Conservation (phyloP, 2,113 vertebrate species). For the Octodon degus region DNA sequence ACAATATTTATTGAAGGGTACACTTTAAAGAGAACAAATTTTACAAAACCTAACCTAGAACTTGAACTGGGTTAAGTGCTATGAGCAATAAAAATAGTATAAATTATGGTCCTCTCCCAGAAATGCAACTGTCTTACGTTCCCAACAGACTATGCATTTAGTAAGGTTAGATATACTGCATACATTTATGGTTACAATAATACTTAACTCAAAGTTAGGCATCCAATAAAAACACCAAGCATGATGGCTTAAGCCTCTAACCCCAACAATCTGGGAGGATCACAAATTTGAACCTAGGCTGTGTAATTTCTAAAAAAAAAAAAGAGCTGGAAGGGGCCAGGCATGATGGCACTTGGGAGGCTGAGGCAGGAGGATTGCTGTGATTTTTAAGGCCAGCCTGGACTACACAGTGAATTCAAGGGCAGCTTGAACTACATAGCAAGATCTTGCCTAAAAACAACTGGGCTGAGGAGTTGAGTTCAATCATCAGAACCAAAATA, state of each 20-base stretch:
- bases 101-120: not conserved
- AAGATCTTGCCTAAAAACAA: not conserved
- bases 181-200: not conserved
- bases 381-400: not conserved
- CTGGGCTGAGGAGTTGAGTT: not conserved
- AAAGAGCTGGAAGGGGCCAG: not conserved
- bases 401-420: not conserved
- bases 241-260: not conserved
- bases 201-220: not conserved
- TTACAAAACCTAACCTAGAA: not conserved
- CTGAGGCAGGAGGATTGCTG: not conserved
- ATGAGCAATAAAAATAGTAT: not conserved
- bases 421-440: not conserved
- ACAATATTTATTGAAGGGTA: not conserved
- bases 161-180: not conserved
- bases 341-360: not conserved
- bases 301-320: not conserved
- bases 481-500: not conserved
- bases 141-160: not conserved
- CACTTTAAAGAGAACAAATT: not conserved
- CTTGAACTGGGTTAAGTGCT: not conserved
- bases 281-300: not conserved
- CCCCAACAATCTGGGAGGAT: not conserved
- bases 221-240: not conserved
- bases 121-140: slow-evolving; percentile 12